Conservation (phyloP, 2,113 vertebrate species). For the Eurypyga helias region DNA sequence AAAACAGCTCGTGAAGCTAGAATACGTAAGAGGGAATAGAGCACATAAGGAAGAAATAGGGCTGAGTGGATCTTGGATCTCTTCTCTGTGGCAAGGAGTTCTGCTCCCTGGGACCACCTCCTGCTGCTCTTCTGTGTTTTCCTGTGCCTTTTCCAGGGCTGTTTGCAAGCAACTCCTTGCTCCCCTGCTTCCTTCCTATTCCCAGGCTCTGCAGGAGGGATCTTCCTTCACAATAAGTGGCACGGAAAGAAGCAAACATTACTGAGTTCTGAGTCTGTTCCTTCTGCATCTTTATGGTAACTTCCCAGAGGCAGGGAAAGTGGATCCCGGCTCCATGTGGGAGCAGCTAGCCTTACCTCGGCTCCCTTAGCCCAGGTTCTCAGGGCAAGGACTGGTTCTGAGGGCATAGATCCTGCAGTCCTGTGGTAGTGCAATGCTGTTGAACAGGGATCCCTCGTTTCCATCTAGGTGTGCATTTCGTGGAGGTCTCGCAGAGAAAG, state of each 20-base stretch:
- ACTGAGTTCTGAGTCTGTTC: background rate
- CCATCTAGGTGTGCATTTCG: accelerated
- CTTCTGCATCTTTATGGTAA: background rate
- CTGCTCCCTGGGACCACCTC: background rate
- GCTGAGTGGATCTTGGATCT: background rate
- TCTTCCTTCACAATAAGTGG: background rate
- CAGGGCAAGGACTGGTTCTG: background rate
- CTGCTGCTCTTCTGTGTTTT: background rate
- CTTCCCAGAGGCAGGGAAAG: background rate
- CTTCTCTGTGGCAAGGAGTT: background rate
- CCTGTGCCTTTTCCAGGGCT: background rate
- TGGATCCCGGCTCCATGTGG: accelerated
- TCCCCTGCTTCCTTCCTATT: background rate
- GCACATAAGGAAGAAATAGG: background rate
- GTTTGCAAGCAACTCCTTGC: background rate
- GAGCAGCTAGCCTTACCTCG: background rate
- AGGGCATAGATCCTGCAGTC: background rate
- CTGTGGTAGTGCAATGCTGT: background rate
- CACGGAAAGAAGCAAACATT: background rate
- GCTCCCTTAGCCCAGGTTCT: background rate
- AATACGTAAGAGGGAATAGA: accelerated
- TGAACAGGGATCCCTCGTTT: background rate
- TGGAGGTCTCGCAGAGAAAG: background rate
- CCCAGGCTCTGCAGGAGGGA: background rate
- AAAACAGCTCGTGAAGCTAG: background rate